Evolutionary conservation across 2,888 invertebrate genomes (phyloP).

Genomic region (Acleris literana): DNA sequence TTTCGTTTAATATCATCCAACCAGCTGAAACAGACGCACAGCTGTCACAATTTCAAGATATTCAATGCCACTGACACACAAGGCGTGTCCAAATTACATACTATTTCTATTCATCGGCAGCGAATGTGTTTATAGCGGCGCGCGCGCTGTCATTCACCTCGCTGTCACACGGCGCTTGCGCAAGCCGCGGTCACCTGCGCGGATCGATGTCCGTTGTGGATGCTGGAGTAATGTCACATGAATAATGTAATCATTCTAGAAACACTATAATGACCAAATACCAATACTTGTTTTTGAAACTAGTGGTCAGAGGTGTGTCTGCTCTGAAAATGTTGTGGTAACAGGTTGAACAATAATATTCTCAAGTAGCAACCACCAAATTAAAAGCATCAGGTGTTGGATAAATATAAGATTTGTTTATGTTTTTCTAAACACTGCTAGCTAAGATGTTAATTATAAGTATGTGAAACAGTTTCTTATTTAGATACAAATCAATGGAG

Average conservation of each 20-base stretch:
- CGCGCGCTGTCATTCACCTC: conserved; percentile 27
- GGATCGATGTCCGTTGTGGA: conserved; percentile 14
- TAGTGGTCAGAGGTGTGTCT: no score
- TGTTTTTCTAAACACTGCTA: no score
- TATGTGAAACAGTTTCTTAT: no score
- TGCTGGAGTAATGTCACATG: conserved; percentile 11
- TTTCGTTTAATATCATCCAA: not conserved
- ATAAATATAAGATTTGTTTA: no score
- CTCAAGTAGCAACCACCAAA: no score
- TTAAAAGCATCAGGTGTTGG: no score
- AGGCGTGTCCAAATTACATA: not conserved
- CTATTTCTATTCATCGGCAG: no score
- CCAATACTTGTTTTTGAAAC: not conserved
- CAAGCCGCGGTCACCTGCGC: conserved; percentile 25
- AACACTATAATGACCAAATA: not conserved
- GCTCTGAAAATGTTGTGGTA: no score
- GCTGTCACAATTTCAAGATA: not conserved
- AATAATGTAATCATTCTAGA: not conserved
- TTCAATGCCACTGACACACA: not conserved
- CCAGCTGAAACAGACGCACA: not conserved
- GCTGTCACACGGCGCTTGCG: conserved; percentile 20
- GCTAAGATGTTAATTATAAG: no score
- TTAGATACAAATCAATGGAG: no score
- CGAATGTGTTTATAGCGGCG: not conserved
- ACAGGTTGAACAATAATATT: no score